Conservation (phyloP, 2,797 vertebrate species). For the Decapterus maruadsi region DNA sequence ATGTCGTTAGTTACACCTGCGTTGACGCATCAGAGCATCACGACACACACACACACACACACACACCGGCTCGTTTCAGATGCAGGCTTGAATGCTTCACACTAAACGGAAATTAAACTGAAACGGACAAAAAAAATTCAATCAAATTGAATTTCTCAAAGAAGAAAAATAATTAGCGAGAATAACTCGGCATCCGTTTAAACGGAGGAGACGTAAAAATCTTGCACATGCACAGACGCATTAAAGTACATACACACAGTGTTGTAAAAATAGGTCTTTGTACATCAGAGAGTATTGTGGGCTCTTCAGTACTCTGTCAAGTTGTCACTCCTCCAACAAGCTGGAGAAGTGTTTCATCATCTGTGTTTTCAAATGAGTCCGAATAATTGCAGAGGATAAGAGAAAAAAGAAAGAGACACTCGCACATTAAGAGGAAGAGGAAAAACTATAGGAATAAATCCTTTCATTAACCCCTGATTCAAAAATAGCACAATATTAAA, state of each 20-base stretch:
- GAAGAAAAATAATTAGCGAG: neutral
- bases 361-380: conserved; percentile 30
- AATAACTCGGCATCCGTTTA: neutral
- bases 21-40: neutral
- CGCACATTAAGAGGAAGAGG: neutral
- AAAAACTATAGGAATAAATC: neutral
- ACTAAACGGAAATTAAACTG: neutral
- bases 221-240: neutral
- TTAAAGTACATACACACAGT: neutral
- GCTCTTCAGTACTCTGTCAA: conserved; percentile 44
- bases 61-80: neutral
- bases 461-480: neutral
- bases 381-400: conserved; percentile 33
- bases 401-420: neutral
- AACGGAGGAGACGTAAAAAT: neutral
- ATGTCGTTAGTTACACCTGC: conserved; percentile 31
- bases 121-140: neutral
- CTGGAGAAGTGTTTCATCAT: conserved; percentile 36
- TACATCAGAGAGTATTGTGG: neutral
- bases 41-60: no score
- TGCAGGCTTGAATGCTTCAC: neutral
- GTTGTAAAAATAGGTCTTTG: conserved; percentile 24
- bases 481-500: neutral
- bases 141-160: neutral
- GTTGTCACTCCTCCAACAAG: conserved; percentile 18